Conservation (phyloP, 2,113 vertebrate genomes). For the Megaceryle torquata region DNA sequence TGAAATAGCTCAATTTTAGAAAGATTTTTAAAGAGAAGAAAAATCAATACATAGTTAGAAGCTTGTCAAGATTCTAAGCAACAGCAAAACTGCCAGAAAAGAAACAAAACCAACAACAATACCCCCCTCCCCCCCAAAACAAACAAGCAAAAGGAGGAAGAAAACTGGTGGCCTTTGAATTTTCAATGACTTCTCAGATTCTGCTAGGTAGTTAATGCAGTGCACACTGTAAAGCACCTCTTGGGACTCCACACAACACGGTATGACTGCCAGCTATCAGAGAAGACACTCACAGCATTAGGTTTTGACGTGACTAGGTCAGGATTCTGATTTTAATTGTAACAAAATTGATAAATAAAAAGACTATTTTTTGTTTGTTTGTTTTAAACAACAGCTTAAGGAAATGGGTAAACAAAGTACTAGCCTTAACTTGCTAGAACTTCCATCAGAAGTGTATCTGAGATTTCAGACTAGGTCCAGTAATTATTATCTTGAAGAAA, state of each 20-base stretch:
- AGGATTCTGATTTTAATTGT: background rate
- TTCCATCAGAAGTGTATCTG: background rate
- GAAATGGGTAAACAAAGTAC: background rate
- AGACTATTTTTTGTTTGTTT: too few species aligned
- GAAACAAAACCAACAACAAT: background rate
- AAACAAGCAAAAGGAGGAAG: background rate
- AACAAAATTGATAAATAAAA: background rate
- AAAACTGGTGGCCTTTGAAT: background rate
- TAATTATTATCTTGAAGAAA: background rate
- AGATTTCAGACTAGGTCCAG: background rate
- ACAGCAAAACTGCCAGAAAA: conserved; percentile 16
- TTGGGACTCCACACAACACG: background rate
- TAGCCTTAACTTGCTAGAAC: background rate
- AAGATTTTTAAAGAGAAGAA: conserved; percentile 54
- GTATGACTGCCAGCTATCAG: background rate
- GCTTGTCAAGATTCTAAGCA: conserved; percentile 34
- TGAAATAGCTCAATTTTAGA: conserved; percentile 50
- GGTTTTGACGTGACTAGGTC: background rate
- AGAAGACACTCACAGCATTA: background rate
- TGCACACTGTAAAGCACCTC: background rate
- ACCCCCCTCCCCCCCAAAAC: background rate
- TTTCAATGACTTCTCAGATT: background rate
- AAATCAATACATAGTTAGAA: conserved; percentile 59
- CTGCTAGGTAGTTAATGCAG: background rate
- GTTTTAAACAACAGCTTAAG: background rate